Evolutionary conservation across 2,888 invertebrate species (phyloP), one percentile per base, ranked within the genome.

Genomic region (Thalpophila matura): DNA sequence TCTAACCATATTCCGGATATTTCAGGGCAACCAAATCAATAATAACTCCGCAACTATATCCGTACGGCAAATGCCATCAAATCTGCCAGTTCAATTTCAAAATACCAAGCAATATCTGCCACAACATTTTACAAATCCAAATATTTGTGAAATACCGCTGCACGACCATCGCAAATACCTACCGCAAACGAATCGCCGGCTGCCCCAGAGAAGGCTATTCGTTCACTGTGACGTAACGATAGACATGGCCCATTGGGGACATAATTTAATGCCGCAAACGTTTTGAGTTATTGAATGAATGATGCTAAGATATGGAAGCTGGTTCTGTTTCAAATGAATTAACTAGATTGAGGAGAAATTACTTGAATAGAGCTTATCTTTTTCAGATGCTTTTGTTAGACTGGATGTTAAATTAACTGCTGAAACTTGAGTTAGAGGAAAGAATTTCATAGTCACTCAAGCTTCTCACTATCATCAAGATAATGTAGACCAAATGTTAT

Each of bases 91-190:
- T 45, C 72, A 70, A 76, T 78, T 76, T 74, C 65, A 67, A 71
- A 76, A 78, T 69, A 56, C 62, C 60, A 37, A 70, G 59, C 67
- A 69, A 74, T 81, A 76, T 71, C 64, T 74, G 54, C 67, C 62
- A 63, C 66, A 81, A 75, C 53, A 71, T 80, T 80, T 81, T 78
- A 81, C 64, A 72, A 74, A 74, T 66, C 63, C 72, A 79, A 80
- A 80, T 79, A 80, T 79, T 80, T 80, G 77, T 59, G 58, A 71
- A 80, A 79, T 79, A 72, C 73, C 68, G 57, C 64, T 55, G 57
- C 42, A 35, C 29, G 66, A 26, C 54, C 66, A 63, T 78, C 56
- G 73, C 79, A 70, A 80, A 79, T 80, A 78, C 79, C 64, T 80
- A 78, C 79, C 64, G 31, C 73, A 64, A 80, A 77, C 65, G 71